Base-by-base conservation (phyloP, 1,140 invertebrate genomes). In the Catajapyx aquilonaris region DNA sequence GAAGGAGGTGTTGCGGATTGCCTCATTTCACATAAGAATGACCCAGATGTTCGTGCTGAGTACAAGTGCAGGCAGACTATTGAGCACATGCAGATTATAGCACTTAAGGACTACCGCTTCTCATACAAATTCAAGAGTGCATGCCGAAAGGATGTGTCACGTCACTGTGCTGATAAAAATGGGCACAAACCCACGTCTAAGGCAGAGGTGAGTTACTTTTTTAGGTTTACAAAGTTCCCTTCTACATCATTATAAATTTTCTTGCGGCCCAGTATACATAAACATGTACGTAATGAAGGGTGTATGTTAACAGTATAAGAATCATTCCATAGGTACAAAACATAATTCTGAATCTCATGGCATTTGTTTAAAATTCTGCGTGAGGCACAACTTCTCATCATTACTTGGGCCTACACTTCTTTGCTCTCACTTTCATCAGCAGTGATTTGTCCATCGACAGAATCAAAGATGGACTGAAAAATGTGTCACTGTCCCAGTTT, bases 111-210 rank as follows among this genome's bases (percentile, higher is more conserved):
- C 60, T 94, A 88, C 54, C 76, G 75, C 50, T 97, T 97, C 55
- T 88, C 78, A 16, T 81, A 78, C 46, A 90, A 88, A 54, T 97
- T 98, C 54, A 94, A 94, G 59, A 73, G 88, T 52, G 80, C 86
- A 1, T 98, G 93, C 49, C 76, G 79, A 47, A 65, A 67, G 7
- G 73, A 83, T 58, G 88, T 93, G 1, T 62, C 73, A 33, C 64
- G 73, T 44, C 76, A 76, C 54, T 97, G 91, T 59, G n/a, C n/a
- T n/a, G n/a, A n/a, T n/a, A n/a, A n/a, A n/a, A 46, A 46, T 20
- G 33, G 35, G 2, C 33, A 37, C 18, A 18, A 40, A n/a, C 64
- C 68, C 5, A 61, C 64, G 44, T 55, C 57, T 41, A 58, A 57
- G 47, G 57, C 50, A 35, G 64, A 66, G 62, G n/a, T n/a, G n/a